Conservation (phyloP, 2,888 invertebrate genomes). For the Oscheius sp. region DNA sequence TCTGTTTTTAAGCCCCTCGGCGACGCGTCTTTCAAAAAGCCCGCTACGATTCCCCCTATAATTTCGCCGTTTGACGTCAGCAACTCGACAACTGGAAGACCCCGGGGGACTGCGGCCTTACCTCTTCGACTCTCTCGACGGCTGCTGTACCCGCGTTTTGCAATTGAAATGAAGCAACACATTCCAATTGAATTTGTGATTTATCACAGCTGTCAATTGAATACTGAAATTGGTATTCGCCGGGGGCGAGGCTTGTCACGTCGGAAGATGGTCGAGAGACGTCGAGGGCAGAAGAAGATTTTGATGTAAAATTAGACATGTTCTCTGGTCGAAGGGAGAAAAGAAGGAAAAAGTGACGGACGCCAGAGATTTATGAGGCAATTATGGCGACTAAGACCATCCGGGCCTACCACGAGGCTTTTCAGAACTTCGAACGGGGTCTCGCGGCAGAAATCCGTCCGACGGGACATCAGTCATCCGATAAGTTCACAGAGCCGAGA, state of each 20-base stretch:
- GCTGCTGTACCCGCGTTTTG: no score
- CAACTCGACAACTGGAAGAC: conserved; percentile 32
- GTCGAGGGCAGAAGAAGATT: not conserved
- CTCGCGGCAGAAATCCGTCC: conserved; percentile 54
- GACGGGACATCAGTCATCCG: conserved; percentile 54
- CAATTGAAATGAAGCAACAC: no score
- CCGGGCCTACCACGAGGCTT: not conserved
- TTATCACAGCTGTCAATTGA: no score
- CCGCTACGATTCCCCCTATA: conserved; percentile 32
- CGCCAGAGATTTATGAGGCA: conserved; percentile 16
- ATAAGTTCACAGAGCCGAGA: conserved; percentile 56
- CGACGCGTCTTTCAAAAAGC: not conserved
- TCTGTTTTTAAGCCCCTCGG: no score
- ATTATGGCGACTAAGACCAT: conserved; percentile 9
- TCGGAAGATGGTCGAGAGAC: no score
- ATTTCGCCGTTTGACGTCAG: conserved; percentile 35
- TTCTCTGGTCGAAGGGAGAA: not conserved
- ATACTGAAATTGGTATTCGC: no score
- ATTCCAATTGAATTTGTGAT: no score
- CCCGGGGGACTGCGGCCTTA: not conserved
- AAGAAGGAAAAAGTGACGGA: not conserved
- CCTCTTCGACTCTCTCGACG: no score
- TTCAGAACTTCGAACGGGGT: conserved; percentile 35
- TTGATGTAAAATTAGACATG: not conserved
- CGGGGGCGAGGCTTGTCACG: no score